Percentiles rank a stretch among this genome's conserved stretches.
phyloP scores from a whole-genome alignment of 2,797 vertebrate species.

The Ctenochaetus hawaiiensis region DNA sequence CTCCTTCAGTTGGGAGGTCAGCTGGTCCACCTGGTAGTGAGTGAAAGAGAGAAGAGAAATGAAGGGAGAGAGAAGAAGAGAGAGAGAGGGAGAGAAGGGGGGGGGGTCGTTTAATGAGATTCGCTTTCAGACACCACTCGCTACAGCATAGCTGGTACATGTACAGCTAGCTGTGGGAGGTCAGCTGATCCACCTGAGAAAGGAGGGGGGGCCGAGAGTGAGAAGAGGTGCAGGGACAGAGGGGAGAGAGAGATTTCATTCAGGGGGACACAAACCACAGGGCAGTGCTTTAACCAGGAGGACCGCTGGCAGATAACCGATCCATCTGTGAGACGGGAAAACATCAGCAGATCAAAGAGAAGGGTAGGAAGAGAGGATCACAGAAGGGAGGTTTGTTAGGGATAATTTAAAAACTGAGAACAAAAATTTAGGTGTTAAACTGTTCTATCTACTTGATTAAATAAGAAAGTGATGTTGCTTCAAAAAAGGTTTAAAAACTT shows the following conservation, averaged over 20 bases:
- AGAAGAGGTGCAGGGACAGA: slow-evolving; percentile 61
- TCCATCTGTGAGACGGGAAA: slow-evolving; percentile 74
- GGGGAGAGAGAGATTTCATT: slow-evolving; percentile 62
- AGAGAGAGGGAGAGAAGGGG: slow-evolving; percentile 9
- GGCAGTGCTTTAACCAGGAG: slow-evolving; percentile 50
- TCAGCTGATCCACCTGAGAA: slow-evolving; percentile 85
- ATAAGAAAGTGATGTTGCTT: not conserved
- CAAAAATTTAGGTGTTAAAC: not conserved
- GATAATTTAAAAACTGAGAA: not conserved
- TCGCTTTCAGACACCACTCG: slow-evolving; percentile 45
- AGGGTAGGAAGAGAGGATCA: slow-evolving; percentile 14
- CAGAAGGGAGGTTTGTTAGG: not conserved
- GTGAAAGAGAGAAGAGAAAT: slow-evolving; percentile 22
- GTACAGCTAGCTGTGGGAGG: slow-evolving; percentile 72
- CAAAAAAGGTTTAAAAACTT: not conserved
- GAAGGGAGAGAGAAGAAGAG: slow-evolving; percentile 15
- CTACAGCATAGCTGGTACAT: slow-evolving; percentile 70
- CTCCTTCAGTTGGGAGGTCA: slow-evolving; percentile 93
- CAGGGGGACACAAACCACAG: slow-evolving; percentile 63
- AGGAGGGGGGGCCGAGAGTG: slow-evolving; percentile 60
- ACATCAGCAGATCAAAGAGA: slow-evolving; percentile 54
- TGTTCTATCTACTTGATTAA: not conserved
- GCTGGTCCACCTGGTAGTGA: slow-evolving; percentile 90
- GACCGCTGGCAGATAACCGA: slow-evolving; percentile 58
- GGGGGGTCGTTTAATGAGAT: slow-evolving; percentile 41